Percentiles rank a stretch among this genome's conserved stretches.
phyloP scores from a whole-genome alignment of 2,888 invertebrate species.

The Diaphora mendica region DNA sequence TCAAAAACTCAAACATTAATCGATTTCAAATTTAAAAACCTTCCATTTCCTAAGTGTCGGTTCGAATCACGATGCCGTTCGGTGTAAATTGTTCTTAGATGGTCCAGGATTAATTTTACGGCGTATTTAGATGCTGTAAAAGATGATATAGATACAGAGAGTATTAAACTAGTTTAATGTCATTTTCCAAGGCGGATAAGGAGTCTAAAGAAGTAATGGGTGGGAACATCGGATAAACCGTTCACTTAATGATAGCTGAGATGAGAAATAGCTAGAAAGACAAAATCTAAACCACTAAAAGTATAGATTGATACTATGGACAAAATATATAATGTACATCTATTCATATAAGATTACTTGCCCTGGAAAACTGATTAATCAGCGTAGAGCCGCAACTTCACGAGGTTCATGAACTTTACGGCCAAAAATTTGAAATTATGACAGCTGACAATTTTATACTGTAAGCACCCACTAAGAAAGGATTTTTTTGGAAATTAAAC shows the following conservation, averaged over 20 bases:
- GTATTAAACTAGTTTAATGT: conserved; percentile 14
- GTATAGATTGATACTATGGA: too few species aligned
- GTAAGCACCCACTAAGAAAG: too few species aligned
- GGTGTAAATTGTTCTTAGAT: not conserved
- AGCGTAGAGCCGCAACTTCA: too few species aligned
- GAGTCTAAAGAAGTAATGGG: not conserved
- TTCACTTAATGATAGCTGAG: not conserved
- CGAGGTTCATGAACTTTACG: too few species aligned
- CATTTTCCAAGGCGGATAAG: not conserved
- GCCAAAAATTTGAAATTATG: too few species aligned
- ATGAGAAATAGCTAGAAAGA: not conserved
- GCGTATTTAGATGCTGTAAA: conserved; percentile 16
- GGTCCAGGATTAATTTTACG: conserved; percentile 14
- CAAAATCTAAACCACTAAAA: too few species aligned
- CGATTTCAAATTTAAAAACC: not conserved
- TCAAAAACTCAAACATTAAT: not conserved
- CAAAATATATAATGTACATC: too few species aligned
- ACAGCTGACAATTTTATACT: too few species aligned
- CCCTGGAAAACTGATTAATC: too few species aligned
- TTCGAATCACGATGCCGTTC: not conserved
- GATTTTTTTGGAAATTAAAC: too few species aligned
- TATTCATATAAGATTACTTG: too few species aligned
- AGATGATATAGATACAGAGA: conserved; percentile 11
- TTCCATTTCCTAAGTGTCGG: not conserved
- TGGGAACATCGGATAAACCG: not conserved